Conservation (phyloP, 2,113 vertebrate genomes). For the Ochotona curzoniae region DNA sequence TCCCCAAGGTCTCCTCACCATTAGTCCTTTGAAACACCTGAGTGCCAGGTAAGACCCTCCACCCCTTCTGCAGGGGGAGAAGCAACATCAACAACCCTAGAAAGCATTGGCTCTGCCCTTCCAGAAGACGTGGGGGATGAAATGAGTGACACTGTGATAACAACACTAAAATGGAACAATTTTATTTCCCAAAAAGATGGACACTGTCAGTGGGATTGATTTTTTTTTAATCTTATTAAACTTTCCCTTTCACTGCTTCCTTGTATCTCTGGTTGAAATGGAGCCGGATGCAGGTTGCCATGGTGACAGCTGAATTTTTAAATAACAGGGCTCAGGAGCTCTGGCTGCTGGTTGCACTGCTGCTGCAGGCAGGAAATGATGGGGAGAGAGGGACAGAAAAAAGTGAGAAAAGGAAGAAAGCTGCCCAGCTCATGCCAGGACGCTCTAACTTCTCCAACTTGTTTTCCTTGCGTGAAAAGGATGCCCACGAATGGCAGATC, state of each 20-base stretch:
- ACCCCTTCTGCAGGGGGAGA: background rate
- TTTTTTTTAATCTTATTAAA: constrained; percentile 79
- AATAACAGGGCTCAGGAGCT: constrained; percentile 81
- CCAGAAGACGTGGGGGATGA: constrained; percentile 42
- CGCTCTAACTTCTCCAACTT: background rate
- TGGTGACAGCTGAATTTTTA: constrained; percentile 83
- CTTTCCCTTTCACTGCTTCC: constrained; percentile 79
- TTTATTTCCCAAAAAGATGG: constrained; percentile 71
- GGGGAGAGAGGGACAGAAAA: constrained; percentile 39
- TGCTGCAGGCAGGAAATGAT: constrained; percentile 50
- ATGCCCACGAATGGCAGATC: background rate
- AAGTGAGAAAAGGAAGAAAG: constrained; percentile 16
- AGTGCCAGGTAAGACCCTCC: background rate
- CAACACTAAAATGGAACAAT: constrained; percentile 50
- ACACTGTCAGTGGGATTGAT: constrained; percentile 74
- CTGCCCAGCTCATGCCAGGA: constrained; percentile 37
- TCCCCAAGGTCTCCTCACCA: background rate
- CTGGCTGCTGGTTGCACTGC: constrained; percentile 69
- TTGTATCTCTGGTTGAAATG: constrained; percentile 80
- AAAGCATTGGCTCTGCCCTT: constrained; percentile 1
- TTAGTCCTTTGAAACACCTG: background rate
- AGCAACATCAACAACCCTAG: background rate
- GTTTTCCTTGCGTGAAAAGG: background rate
- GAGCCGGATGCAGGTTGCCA: constrained; percentile 83
- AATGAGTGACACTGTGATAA: constrained; percentile 78